Base-by-base conservation (phyloP, 2,113 vertebrate species). In the Hydrochoerus hydrochaeris region DNA sequence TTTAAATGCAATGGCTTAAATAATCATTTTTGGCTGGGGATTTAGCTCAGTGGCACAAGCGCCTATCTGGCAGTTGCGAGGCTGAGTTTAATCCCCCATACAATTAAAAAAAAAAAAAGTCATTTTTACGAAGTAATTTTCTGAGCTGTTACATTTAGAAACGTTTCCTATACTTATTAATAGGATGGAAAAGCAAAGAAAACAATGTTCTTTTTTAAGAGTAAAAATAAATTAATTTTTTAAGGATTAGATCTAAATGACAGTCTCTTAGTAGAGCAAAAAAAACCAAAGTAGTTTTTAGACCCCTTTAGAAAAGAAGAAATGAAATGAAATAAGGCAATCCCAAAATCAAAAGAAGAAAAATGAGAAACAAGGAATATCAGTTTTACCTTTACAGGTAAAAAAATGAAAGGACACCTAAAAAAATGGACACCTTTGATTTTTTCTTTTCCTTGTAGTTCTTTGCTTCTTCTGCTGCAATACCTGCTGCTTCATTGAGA, bases 401-500 rank as follows among this genome's bases (percentile, higher is more conserved):
- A 96, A 91, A 91, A 84, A 57, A 28, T 57, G 26, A 97, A 95
- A 92, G 57, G 75, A 92, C 54, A 89, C 17, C 16, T 57, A 54
- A 96, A 87, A 96, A 89, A 92, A 81, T 20, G 94, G 84, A 94
- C 84, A 98, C 99, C 99, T 99, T 99, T 54, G 90, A 97, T 97
- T 98, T 98, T 96, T 95, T 99, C 98, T 98, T 99, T 63, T 97
- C 90, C n/a, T 98, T 98, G 96, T 96, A 98, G 96, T 94, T 98
- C 90, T 97, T 98, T 83, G 99, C 99, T 98, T 99, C 99, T 96
- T 99, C 99, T 49, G 99, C 99, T 91, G 99, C 99, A 30, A 98
- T 96, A 44, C 99, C 99, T 26, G 99, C 99, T 7, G 99, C 99
- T 98, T 99, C 99, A 0, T 99, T 99, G 97, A 99, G 98, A 98